Conservation (phyloP, 2,888 invertebrate species). For the Mechanitis mazaeus region DNA sequence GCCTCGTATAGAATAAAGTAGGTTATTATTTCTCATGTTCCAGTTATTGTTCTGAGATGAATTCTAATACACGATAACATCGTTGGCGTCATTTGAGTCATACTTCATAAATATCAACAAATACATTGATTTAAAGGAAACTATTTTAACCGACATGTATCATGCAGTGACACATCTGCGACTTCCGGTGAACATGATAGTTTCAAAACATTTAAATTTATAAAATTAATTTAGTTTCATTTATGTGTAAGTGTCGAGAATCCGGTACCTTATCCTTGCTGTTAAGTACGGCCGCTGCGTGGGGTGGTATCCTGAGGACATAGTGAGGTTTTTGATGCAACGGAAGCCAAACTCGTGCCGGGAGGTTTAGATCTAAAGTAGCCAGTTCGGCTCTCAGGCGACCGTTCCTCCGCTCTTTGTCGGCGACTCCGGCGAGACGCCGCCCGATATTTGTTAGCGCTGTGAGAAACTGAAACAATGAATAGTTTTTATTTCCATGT, state of each 20-base stretch:
- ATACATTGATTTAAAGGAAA: neutral
- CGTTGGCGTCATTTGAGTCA: neutral
- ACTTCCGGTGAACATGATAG: too few species aligned
- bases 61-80: neutral
- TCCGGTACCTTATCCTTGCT: slow-evolving; percentile 91
- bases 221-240: too few species aligned
- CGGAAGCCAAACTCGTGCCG: slow-evolving; percentile 98
- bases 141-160: too few species aligned
- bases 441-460: slow-evolving; percentile 65
- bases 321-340: slow-evolving; percentile 93
- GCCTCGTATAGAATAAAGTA: neutral
- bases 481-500: neutral
- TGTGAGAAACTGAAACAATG: slow-evolving; percentile 54
- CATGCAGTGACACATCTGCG: too few species aligned
- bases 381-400: slow-evolving; percentile 95
- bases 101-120: neutral
- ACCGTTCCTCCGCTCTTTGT: slow-evolving; percentile 91
- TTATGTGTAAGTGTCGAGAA: too few species aligned
- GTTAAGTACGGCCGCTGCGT: slow-evolving; percentile 98
- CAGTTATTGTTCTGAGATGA: neutral
- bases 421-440: slow-evolving; percentile 61
- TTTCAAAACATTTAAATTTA: too few species aligned
- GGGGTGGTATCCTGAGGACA: slow-evolving; percentile 96
- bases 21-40: neutral
- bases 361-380: slow-evolving; percentile 95